Base-by-base conservation (phyloP, 2,888 invertebrate species). In the Eugnorisma glareosa region DNA sequence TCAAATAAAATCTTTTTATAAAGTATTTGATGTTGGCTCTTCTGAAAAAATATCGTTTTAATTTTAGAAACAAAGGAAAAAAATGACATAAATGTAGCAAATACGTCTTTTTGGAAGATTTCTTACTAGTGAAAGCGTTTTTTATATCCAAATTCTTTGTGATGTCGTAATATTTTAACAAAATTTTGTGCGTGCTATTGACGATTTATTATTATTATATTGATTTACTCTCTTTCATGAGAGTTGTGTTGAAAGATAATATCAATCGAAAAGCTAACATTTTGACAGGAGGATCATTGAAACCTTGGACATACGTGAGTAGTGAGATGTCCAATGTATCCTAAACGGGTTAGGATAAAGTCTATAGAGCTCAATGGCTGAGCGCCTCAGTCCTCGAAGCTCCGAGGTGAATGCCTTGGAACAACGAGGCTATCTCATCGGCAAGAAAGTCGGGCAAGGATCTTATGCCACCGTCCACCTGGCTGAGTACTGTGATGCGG, bases 381-480 rank as follows among this genome's bases (percentile, higher is more conserved):
- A 97, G 97, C 97, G 97, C 96, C 97, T 98, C 95, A 97, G 97
- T 97, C 97, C 98, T 94, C 97, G 98, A 95, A 98, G 97, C 96
- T 98, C 98, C 91, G 98, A 99, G 97, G 97, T 98, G 88, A 98
- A 98, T 94, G 98, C 98, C 93, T 97, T 98, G 95, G 98, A 98
- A 94, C 98, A 98, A 95, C 97, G 98, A 92, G 98, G 98, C 91
- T 98, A 98, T 95, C 96, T 98, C 80, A 98, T 99, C 93, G 98
- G 98, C 87, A 98, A 98, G 94, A 98, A 98, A 96, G 98, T 99
- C 92, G 99, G 99, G 83, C 98, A 99, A 97, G 99, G 99, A 81
- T 98, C 98, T 37, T 99, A 99, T 94, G 99, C 99, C 82, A 98
- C 98, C 72, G 99, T 99, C 51, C 98, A 99, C 91, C 97, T 98